These are phyloP conservation scores for Drosophila orosa DNA, from an alignment of 1,140 invertebrate species.

Conservation along the genomic window DNA sequence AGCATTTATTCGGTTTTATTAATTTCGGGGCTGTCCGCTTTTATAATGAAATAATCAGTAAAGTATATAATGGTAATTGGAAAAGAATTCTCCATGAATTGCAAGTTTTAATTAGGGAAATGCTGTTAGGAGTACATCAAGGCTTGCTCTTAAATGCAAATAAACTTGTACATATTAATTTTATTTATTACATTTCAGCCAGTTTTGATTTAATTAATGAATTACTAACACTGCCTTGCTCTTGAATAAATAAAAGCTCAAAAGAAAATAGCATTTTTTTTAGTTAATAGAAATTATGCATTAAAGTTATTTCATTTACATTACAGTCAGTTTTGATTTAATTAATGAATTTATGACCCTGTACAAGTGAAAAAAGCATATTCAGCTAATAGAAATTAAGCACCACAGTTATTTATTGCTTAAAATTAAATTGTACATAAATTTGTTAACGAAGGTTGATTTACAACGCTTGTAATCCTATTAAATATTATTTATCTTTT, in stretches of 20 bases:
- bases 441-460: not conserved
- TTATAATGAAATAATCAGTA: slow-evolving; percentile 68
- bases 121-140: not conserved
- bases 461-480: not conserved
- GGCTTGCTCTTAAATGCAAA: not conserved
- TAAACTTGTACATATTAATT: not conserved
- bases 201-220: not conserved
- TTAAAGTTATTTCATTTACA: not conserved
- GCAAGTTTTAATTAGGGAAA: not conserved
- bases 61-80: slow-evolving; percentile 28
- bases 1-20: slow-evolving; percentile 57
- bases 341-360: too few relatives aligned
- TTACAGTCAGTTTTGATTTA: too few relatives aligned
- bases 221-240: not conserved
- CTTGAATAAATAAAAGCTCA: not conserved
- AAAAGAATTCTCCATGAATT: not conserved
- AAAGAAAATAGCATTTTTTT: not conserved
- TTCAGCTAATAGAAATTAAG: not conserved
- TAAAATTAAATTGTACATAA: not conserved
- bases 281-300: not conserved
- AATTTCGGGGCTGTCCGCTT: slow-evolving; percentile 40
- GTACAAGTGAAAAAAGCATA: not conserved
- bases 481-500: not conserved
- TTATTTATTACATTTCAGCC: not conserved
- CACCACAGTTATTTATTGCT: not conserved